These are phyloP conservation scores for Nemotelus nigrinus DNA, from an alignment of 2,888 invertebrate species.

Conservation along the genomic window DNA sequence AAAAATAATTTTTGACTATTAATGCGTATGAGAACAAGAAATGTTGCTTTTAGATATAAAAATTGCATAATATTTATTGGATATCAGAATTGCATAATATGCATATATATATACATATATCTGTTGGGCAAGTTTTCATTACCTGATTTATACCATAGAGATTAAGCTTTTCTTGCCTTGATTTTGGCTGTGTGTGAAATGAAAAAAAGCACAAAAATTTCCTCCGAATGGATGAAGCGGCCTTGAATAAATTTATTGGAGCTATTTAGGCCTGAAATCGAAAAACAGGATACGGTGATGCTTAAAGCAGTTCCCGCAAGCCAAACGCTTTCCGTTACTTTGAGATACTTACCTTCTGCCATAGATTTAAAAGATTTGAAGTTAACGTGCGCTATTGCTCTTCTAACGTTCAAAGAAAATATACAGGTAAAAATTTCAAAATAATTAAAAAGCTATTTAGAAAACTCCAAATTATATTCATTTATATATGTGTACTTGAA, in stretches of 20 bases:
- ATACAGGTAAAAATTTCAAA: background rate
- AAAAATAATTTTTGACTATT: too few relatives aligned
- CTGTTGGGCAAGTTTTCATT: background rate
- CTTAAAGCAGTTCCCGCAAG: conserved; percentile 9
- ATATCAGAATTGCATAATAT: too few relatives aligned
- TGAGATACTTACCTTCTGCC: background rate
- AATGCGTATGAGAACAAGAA: too few relatives aligned
- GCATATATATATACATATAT: too few relatives aligned
- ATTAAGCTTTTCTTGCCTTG: background rate
- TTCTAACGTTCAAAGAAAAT: background rate
- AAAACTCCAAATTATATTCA: background rate
- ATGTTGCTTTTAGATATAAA: too few relatives aligned
- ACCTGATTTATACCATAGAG: background rate
- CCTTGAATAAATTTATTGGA: conserved; percentile 13
- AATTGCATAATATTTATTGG: too few relatives aligned
- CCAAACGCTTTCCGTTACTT: conserved; percentile 1
- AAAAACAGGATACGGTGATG: conserved; percentile 28
- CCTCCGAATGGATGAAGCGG: conserved; percentile 13
- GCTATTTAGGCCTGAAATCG: background rate
- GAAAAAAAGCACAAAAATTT: background rate
- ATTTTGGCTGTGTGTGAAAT: background rate
- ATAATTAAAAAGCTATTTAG: background rate
- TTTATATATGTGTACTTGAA: background rate
- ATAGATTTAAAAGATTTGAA: conserved; percentile 6
- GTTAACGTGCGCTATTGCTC: background rate